phyloP scores from a whole-genome alignment of 2,888 invertebrate species.

The Polyommatus iphigenia region DNA sequence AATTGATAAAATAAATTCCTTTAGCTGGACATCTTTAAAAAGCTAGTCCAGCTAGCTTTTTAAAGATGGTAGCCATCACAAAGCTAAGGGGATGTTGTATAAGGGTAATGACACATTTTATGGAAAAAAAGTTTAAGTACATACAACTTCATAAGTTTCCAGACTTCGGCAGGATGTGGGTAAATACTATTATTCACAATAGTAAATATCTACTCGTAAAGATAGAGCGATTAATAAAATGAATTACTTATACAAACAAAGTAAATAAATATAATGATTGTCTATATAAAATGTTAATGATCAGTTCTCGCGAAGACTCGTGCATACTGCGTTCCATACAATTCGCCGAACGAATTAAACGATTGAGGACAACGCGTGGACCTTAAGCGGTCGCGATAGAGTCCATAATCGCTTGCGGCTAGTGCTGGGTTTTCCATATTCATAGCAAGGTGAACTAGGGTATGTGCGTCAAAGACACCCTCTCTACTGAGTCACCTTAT shows the following conservation, averaged over 20 bases:
- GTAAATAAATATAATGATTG: not conserved
- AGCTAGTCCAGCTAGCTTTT: too few species aligned
- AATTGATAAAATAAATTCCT: too few species aligned
- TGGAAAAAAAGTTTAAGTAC: too few species aligned
- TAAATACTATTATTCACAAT: not conserved
- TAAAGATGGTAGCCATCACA: too few species aligned
- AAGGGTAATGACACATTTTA: too few species aligned
- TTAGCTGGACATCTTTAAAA: too few species aligned
- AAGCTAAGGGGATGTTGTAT: too few species aligned
- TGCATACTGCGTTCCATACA: conserved; percentile 46
- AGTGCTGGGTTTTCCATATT: conserved; percentile 58
- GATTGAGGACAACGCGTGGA: conserved; percentile 42
- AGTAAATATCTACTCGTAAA: not conserved
- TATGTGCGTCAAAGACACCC: conserved; percentile 62
- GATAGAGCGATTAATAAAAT: not conserved
- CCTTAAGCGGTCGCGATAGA: conserved; percentile 42
- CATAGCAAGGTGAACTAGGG: conserved; percentile 60
- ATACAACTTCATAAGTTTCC: not conserved
- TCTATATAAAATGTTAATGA: conserved; percentile 27
- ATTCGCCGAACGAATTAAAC: conserved; percentile 55
- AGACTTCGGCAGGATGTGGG: not conserved
- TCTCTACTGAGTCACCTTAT: conserved; percentile 46
- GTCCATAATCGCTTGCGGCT: conserved; percentile 42
- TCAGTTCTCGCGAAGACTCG: conserved; percentile 20
- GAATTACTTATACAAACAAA: not conserved